Conservation (phyloP, 2,888 invertebrate species). For the Seira sanloemensis region DNA sequence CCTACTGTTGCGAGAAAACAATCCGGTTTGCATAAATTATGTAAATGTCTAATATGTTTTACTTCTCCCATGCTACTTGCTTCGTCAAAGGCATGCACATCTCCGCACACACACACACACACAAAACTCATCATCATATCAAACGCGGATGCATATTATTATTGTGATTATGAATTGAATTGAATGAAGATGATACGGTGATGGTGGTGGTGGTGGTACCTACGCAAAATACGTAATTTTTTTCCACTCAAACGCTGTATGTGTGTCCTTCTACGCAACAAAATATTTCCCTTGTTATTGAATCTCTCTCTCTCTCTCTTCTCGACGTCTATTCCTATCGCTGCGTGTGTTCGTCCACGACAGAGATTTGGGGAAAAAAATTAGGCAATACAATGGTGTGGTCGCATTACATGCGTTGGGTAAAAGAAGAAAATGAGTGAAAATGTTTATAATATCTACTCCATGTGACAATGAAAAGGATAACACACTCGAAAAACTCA, state of each 20-base stretch:
- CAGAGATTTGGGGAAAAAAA: constrained; percentile 7
- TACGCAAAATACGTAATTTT: not conserved
- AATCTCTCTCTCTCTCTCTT: no score
- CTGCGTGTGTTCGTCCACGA: constrained; percentile 46
- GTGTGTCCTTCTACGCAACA: constrained; percentile 1
- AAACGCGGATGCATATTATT: constrained; percentile 16
- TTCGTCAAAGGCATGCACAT: constrained; percentile 31
- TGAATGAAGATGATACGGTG: constrained; percentile 11
- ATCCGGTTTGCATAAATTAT: constrained; percentile 71
- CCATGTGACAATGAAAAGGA: constrained; percentile 14
- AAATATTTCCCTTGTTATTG: no score
- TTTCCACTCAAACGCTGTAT: not conserved
- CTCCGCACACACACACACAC: not conserved
- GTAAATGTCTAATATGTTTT: constrained; percentile 59
- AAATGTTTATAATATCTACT: not conserved
- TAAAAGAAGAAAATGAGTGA: constrained; percentile 13
- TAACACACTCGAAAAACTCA: not conserved
- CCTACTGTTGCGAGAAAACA: constrained; percentile 59
- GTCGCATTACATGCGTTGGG: constrained; percentile 12
- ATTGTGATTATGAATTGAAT: constrained; percentile 13
- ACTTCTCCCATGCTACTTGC: constrained; percentile 23
- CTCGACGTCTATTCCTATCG: constrained; percentile 13
- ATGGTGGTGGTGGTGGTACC: no score
- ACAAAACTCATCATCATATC: not conserved
- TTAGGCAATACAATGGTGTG: not conserved